Percentiles rank a stretch among this genome's conserved stretches.
These are phyloP conservation scores for Polietes domitor DNA, from an alignment of 2,888 invertebrate species.

Conservation along the genomic window DNA sequence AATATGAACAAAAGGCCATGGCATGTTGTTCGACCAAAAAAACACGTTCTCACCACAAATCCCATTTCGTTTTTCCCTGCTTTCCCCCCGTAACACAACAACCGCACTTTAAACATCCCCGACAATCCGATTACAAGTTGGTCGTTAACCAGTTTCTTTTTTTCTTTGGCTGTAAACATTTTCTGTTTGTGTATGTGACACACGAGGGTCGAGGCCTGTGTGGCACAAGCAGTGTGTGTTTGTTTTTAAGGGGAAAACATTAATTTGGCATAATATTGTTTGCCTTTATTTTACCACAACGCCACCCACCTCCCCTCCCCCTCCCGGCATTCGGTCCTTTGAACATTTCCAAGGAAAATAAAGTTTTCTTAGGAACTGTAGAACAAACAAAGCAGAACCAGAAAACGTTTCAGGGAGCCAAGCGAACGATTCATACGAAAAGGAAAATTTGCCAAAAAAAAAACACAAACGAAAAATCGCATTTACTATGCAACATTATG, in stretches of 20 bases:
- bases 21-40: no score
- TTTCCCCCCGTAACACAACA: no score
- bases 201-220: neutral
- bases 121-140: no score
- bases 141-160: neutral
- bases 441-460: slow-evolving; percentile 28
- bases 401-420: neutral
- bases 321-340: neutral
- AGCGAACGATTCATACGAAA: neutral
- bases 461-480: neutral
- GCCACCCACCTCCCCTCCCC: neutral
- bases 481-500: slow-evolving; percentile 43
- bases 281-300: neutral
- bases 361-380: neutral
- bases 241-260: slow-evolving; percentile 1
- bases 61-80: no score
- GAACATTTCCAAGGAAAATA: neutral
- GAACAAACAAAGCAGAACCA: neutral
- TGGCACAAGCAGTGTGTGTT: neutral
- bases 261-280: slow-evolving; percentile 16
- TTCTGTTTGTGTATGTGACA: neutral
- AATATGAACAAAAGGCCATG: no score
- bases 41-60: no score
- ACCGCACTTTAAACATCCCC: no score
- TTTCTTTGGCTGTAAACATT: slow-evolving; percentile 5